Conservation (phyloP, 2,888 invertebrate species). For the Meta bourneti region DNA sequence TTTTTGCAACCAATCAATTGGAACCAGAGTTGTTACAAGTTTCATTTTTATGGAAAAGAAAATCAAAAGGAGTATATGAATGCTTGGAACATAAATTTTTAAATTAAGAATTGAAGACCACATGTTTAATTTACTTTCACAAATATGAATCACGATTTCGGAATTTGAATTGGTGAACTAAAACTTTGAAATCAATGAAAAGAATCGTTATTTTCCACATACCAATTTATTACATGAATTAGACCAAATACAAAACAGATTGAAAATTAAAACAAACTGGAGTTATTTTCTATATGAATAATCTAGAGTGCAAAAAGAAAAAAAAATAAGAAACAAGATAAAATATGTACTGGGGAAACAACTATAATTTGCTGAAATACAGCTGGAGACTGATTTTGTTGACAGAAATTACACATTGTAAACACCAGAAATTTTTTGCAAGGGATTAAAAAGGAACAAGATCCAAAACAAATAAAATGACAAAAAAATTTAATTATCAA, state of each 20-base stretch:
- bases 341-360: background rate
- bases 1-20: no score
- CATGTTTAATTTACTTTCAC: no score
- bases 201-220: background rate
- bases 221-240: background rate
- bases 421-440: background rate
- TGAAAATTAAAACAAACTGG: background rate
- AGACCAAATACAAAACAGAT: background rate
- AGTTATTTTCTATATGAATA: background rate
- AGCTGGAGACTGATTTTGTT: background rate
- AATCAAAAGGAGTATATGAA: no score
- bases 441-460: no score
- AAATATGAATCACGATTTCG: no score
- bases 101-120: no score
- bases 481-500: background rate
- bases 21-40: no score
- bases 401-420: background rate
- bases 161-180: no score
- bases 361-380: background rate
- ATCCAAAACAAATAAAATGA: no score
- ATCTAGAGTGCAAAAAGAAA: no score
- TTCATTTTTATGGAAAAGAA: no score
- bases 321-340: background rate
- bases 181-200: background rate
- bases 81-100: no score